Percentiles rank a stretch among this genome's conserved stretches.
phyloP scores from a whole-genome alignment of 2,888 invertebrate species.

The Apantesis nais region DNA sequence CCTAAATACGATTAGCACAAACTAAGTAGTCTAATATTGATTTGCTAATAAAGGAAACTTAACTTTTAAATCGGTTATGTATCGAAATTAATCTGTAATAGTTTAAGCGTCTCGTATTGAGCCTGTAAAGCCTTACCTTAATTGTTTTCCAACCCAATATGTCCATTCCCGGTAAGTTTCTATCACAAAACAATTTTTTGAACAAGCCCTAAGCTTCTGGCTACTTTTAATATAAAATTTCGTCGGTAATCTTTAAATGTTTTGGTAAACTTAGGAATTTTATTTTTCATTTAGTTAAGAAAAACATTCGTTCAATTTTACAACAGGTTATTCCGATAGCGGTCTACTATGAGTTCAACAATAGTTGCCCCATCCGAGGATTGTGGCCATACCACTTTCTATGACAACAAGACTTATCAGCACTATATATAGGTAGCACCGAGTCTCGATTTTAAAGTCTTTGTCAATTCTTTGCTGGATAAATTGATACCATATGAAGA shows the following conservation, averaged over 20 bases:
- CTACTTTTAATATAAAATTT: neutral
- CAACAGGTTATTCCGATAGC: neutral
- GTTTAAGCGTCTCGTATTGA: too few species aligned
- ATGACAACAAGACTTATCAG: neutral
- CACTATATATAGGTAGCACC: neutral
- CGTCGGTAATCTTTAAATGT: neutral
- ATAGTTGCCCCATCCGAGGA: neutral
- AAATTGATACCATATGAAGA: neutral
- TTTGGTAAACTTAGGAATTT: neutral
- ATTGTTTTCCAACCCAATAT: neutral
- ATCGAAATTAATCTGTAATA: too few species aligned
- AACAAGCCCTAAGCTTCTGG: neutral
- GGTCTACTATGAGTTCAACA: neutral
- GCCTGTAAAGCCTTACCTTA: too few species aligned
- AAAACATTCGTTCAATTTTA: neutral
- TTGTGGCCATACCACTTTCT: conserved; percentile 1
- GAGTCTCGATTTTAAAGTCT: neutral
- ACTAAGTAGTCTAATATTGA: too few species aligned
- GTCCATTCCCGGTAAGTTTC: neutral
- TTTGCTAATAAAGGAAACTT: too few species aligned
- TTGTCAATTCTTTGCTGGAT: neutral
- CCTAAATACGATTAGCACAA: too few species aligned
- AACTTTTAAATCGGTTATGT: too few species aligned
- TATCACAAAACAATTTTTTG: neutral
- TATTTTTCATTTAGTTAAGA: neutral